Evolutionary conservation across 2,113 vertebrate genomes (phyloP), one percentile per base, ranked within the genome.

Genomic region (Sturnus vulgaris): DNA sequence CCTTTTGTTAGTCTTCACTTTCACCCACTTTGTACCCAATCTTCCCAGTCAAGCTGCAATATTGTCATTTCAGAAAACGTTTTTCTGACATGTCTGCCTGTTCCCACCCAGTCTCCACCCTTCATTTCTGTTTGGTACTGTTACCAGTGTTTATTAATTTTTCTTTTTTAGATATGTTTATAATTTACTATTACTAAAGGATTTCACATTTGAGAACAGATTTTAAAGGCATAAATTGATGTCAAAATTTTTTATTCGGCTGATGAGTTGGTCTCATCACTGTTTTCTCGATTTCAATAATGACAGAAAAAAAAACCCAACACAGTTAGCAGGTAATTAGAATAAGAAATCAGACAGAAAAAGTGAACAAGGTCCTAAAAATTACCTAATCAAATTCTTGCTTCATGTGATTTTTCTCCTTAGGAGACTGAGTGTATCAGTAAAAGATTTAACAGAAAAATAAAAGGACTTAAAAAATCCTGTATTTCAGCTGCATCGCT

Each of bases 251-350:
- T 83, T 70, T 73, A 59, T 75, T 50, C 93, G 27, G 13, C 12
- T 78, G 30, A 49, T 40, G 13, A 50, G 5, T 46, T 70, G 14
- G 5, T 40, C 47, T 65, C 18, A 39, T 42, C 49, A 31, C 15
- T 52, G 21, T 31, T 20, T 68, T 88, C 69, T 73, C 15, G 23
- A 53, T 28, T 42, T 46, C 11, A 75, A 40, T 37, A 61, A 30
- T 23, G n/a, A 53, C 23, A 64, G 22, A 4, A 73, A 30, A 66
- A 66, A 52, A 27, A 1, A 0, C 0, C 2, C 23, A 90, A 18
- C 7, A 50, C 5, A 57, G 11, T 65, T 27, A 61, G 19, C 27
- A 46, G 13, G 5, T 49, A 84, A 70, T 61, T 61, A 78, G 13
- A 94, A 72, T 27, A 73, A 47, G 24, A 76, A 73, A 78, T 35